These are phyloP conservation scores for Gastrophysa polygoni DNA, from an alignment of 2,888 invertebrate species.

Conservation along the genomic window DNA sequence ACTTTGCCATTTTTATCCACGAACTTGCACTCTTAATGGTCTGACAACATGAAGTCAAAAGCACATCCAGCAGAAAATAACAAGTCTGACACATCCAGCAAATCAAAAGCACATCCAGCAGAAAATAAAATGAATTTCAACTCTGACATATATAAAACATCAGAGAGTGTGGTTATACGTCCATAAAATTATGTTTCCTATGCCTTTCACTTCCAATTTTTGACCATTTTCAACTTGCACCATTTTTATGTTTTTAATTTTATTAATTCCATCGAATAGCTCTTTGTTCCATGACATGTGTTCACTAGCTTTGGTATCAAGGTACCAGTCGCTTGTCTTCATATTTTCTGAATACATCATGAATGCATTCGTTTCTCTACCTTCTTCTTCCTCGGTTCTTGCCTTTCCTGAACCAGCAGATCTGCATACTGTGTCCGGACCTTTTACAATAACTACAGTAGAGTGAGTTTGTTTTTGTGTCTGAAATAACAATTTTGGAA, in stretches of 20 bases:
- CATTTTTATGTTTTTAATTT: slow-evolving; percentile 21
- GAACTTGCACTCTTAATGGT: slow-evolving; percentile 33
- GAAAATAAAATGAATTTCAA: slow-evolving; percentile 42
- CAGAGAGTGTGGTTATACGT: slow-evolving; percentile 31
- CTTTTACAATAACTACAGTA: not conserved
- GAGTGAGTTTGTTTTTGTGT: not conserved
- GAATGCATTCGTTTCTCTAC: slow-evolving; percentile 5
- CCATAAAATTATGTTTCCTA: slow-evolving; percentile 23
- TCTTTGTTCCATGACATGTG: slow-evolving; percentile 23
- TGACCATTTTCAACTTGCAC: slow-evolving; percentile 35
- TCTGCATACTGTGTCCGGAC: not conserved
- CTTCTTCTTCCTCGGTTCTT: not conserved
- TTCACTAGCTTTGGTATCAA: slow-evolving; percentile 27
- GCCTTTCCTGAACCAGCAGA: slow-evolving; percentile 18
- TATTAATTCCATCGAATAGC: slow-evolving; percentile 5
- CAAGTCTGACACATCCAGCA: too few species aligned
- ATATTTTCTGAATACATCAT: not conserved
- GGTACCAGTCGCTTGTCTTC: slow-evolving; percentile 16
- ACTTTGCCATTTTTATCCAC: slow-evolving; percentile 27
- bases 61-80: too few species aligned
- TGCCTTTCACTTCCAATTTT: slow-evolving; percentile 30
- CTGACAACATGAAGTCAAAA: slow-evolving; percentile 26
- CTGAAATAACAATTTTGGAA: slow-evolving; percentile 10
- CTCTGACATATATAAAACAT: slow-evolving; percentile 34
- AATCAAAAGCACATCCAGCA: slow-evolving; percentile 38